Evolutionary conservation across 2,113 vertebrate genomes (phyloP).

Genomic region (Orthochromis malagaraziensis): DNA sequence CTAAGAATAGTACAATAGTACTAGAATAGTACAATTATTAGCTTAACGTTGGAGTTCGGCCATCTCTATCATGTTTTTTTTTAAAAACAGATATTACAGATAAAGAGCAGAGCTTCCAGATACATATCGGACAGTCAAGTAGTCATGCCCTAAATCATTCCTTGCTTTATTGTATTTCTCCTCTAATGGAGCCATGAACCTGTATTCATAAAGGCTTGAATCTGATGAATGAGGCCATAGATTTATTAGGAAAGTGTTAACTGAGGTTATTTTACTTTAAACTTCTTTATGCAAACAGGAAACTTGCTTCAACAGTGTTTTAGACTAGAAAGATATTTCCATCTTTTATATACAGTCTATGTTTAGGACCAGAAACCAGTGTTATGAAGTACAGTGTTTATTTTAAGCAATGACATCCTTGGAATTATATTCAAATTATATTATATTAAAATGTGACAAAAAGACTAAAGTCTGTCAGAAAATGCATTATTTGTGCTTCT

Average conservation of each 20-base stretch:
- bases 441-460: neutral
- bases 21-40: neutral
- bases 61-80: neutral
- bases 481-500: neutral
- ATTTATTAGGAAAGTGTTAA: neutral
- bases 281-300: neutral
- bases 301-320: neutral
- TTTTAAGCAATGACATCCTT: neutral
- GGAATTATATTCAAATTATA: neutral
- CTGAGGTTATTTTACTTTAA: neutral
- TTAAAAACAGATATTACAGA: accelerated
- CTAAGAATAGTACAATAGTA: no score
- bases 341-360: neutral
- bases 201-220: neutral
- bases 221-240: neutral
- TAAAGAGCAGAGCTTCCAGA: neutral
- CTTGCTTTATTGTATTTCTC: neutral
- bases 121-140: neutral
- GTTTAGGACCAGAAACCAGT: neutral
- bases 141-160: neutral
- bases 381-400: neutral
- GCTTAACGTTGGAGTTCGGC: neutral
- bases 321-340: neutral
- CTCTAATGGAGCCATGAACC: neutral
- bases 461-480: neutral